Base-by-base conservation (phyloP, 2,888 invertebrate genomes). In the Lacanobia wlatinum region DNA sequence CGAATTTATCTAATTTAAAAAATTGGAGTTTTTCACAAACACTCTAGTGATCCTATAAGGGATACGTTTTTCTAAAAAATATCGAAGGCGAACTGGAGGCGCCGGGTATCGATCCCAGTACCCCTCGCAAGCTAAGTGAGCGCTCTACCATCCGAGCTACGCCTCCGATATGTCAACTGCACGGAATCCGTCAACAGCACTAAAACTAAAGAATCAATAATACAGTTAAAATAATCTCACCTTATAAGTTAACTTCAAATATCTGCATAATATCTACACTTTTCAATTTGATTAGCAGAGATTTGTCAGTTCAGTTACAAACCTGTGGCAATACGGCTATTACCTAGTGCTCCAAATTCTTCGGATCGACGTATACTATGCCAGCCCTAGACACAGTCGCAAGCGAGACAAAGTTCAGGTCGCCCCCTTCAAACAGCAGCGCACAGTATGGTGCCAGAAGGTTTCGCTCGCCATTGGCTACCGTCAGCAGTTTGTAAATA, bases 281-380 rank as follows among this genome's bases (percentile, higher is more conserved):
- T 28, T 28, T 28, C 4, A 28, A 28, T 2, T 28, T 28, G 28
- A 28, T 28, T 28, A 28, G 28, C 28, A 28, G 28, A 28, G n/a
- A 28, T 28, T 28, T 28, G 2, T 28, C 28, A 28, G 28, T 28
- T 4, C 28, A 4, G 28, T 28, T 28, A 28, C 28, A 28, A 28
- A 96, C 96, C 91, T 97, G 72, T 98, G 97, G 98, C 99, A 99
- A 93, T 97, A 99, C 0, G 99, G 99, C 73, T 97, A 96, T 88
- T 97, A 98, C 0, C 98, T 97, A 96, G 88, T 97, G 98, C 0
- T 98, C 98, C 77, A 99, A 96, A 93, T 98, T 98, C 94, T 98
- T 98, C 0, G 99, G 98, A 89, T 99, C 99, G 0, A 99, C 98
- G 87, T 97, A 99, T 12, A 99, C 98, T 98, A 99, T 99, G 48